Base-by-base conservation (phyloP, 2,888 invertebrate genomes). In the Orthosia cruda region DNA sequence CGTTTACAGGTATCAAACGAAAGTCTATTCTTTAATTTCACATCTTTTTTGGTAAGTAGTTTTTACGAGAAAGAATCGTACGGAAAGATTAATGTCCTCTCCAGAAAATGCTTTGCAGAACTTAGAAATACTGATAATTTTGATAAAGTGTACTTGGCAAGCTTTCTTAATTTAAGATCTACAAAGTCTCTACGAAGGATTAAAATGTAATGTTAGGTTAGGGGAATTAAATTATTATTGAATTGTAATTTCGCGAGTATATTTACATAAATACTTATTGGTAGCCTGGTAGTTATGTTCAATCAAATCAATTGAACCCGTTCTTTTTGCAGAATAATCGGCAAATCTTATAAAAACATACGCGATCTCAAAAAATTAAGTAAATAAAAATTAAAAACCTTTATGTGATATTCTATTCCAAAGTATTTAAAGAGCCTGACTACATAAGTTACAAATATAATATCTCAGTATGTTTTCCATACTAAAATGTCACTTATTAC, bases 401-500 rank as follows among this genome's bases (percentile, higher is more conserved):
- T 32, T 0, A 32, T 32, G 7, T 32, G 32, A 32, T 26, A 26
- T 26, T 32, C 32, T 32, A 5, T 7, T 32, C 32, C 32, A 32
- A 32, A 32, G 7, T 32, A 32, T 32, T 32, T 32, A 32, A 32
- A 32, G 32, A 32, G 13, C 13, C 13, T 40, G 13, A 11, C 40
- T n/a, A 59, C n/a, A 20, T 16, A 15, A 59, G 45, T 3, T 3
- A 3, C 45, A 32, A 32, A 40, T 40, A 40, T 40, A 40, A 40
- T 20, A 18, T 18, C 13, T 13, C 5, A 23, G 1, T 15, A 52
- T 7, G 1, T 49, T 49, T 50, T 9, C 7, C 3, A 4, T 3
- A 57, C 18, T 18, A 13, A 1, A 15, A 40, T n/a, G 70, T 72
- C 54, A 0, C 69, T 32, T 81, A 72, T 0, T 3, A 65, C 71